Evolutionary conservation across 2,113 vertebrate genomes (phyloP), one percentile per base, ranked within the genome.

Genomic region (Equus przewalskii): DNA sequence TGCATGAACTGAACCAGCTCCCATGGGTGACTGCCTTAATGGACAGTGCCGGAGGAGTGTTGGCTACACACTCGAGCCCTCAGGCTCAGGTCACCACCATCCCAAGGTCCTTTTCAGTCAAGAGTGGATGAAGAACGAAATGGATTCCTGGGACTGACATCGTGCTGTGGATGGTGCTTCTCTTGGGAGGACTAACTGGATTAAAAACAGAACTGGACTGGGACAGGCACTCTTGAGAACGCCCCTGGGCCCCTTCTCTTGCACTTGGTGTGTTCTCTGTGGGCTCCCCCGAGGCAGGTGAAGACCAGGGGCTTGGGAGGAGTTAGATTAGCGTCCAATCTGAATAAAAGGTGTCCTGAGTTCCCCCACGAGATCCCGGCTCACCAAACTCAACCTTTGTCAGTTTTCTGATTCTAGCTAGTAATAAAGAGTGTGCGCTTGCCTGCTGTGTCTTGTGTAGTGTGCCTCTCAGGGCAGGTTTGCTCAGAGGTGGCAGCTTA

Each of bases 391-490:
- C 51, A 58, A 41, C 36, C 0, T 79, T 67, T 62, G 54, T 79
- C 41, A 18, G 7, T 28, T 81, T 97, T 67, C 65, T 85, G 88
- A 91, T 84, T 14, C 60, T 89, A 91, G 76, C 49, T 60, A 78
- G 28, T 62, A 96, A 94, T 91, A 82, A 93, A 93, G 33, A 22
- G 26, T 70, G 30, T 94, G n/a, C 6, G 54, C 60, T 91, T 80
- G 26, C 5, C 62, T 73, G 54, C 46, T 64, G 33, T 96, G 56
- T 96, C 49, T 90, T 94, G 85, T 64, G 58, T 78, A 24, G 8
- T 70, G 58, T 88, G 54, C 60, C 65, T 72, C 28, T 54, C 9
- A 67, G 67, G 67, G 73, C 70, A 64, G 56, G 54, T 87, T 85
- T 92, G 24, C 21, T 84, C 60, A 49, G 24, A 72, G 13, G n/a